Conservation (phyloP, 2,888 invertebrate species). For the Rhyacophila evoluta region DNA sequence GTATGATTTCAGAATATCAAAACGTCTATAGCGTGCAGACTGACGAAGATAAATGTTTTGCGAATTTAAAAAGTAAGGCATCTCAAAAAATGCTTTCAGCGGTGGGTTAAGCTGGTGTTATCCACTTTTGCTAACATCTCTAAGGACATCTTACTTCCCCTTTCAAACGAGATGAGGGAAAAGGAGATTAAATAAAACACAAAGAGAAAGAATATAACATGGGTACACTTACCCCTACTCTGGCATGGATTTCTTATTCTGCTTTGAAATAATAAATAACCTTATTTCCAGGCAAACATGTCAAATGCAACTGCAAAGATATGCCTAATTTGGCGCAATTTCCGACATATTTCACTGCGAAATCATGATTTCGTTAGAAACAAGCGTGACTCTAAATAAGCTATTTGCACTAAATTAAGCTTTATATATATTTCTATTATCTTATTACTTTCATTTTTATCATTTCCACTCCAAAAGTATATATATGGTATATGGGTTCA, state of each 20-base stretch:
- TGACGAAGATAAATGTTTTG: not conserved
- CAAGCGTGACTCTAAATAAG: too few species aligned
- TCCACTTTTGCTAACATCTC: constrained; percentile 47
- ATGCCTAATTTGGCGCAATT: constrained; percentile 13
- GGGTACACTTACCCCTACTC: constrained; percentile 24
- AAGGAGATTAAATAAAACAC: constrained; percentile 37
- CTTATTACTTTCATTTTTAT: too few species aligned
- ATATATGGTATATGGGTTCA: too few species aligned
- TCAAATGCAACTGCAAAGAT: constrained; percentile 21
- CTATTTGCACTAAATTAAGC: too few species aligned
- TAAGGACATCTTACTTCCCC: constrained; percentile 41
- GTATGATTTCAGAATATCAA: constrained; percentile 2
- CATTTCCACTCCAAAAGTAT: too few species aligned
- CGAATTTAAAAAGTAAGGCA: constrained; percentile 4
- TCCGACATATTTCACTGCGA: constrained; percentile 2
- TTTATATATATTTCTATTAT: too few species aligned
- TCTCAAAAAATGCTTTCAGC: constrained; percentile 13
- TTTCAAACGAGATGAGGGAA: constrained; percentile 29
- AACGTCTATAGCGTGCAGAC: not conserved
- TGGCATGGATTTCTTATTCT: constrained; percentile 13
- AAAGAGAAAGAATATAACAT: constrained; percentile 23
- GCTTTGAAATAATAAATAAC: constrained; percentile 20
- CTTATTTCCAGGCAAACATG: not conserved
- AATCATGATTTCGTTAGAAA: not conserved
- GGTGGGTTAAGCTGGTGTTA: constrained; percentile 38